Percentiles rank a stretch among this genome's conserved stretches.
Conservation (phyloP, 2,888 invertebrate species). For the Clepsis dumicolana region DNA sequence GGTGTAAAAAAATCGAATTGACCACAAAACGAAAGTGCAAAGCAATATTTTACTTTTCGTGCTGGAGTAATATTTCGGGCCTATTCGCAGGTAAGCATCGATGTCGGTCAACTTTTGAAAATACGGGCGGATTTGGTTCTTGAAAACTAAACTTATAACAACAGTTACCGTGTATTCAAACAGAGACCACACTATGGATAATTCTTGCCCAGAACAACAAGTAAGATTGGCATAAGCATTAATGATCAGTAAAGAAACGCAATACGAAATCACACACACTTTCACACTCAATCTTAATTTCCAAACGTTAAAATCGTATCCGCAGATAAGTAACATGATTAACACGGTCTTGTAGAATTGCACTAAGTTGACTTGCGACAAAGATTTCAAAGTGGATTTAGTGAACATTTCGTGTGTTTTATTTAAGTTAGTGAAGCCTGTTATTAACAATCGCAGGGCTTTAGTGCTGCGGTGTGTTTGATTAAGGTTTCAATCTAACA, state of each 20-base stretch:
- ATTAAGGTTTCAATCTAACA: slow-evolving; percentile 56
- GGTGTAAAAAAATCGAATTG: slow-evolving; percentile 60
- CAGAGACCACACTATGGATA: slow-evolving; percentile 65
- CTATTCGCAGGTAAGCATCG: slow-evolving; percentile 66
- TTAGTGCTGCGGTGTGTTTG: slow-evolving; percentile 58
- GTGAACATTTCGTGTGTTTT: slow-evolving; percentile 50
- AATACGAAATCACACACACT: slow-evolving; percentile 56
- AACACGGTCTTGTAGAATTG: slow-evolving; percentile 60
- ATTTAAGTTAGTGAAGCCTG: slow-evolving; percentile 9
- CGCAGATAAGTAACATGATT: slow-evolving; percentile 62
- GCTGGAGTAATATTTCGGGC: slow-evolving; percentile 54
- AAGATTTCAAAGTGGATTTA: slow-evolving; percentile 41
- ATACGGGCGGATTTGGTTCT: slow-evolving; percentile 59
- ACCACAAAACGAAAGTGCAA: slow-evolving; percentile 57
- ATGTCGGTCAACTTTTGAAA: slow-evolving; percentile 58
- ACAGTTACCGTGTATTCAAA: slow-evolving; percentile 66
- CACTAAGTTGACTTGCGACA: slow-evolving; percentile 48
- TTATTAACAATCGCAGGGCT: slow-evolving; percentile 41
- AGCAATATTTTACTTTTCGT: slow-evolving; percentile 55
- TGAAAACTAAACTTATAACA: slow-evolving; percentile 57
- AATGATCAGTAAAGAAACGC: slow-evolving; percentile 54
- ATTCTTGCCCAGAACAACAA: slow-evolving; percentile 57
- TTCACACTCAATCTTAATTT: slow-evolving; percentile 52
- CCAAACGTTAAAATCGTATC: slow-evolving; percentile 68
- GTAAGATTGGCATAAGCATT: slow-evolving; percentile 55